Base-by-base conservation (phyloP, 2,113 vertebrate species). In the Lamprotornis superbus region DNA sequence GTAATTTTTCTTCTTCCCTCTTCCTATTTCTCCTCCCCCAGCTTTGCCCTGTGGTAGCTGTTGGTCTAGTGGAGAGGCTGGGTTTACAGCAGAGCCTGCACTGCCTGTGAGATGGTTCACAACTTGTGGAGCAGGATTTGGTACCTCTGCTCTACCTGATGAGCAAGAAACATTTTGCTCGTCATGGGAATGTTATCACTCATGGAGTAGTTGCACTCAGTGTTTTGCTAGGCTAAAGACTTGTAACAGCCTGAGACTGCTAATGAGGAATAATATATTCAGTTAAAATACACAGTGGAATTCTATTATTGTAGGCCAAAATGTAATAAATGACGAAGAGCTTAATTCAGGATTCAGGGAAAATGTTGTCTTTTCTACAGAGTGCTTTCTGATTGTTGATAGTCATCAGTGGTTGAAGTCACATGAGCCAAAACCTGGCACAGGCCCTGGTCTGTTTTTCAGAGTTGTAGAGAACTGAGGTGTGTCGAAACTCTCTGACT, bases 241-340 rank as follows among this genome's bases (percentile, higher is more conserved):
- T 90, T 68, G 44, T n/a, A 89, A 71, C 60, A 78, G 79, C 49
- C 77, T 9, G 44, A 92, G 94, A 74, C 56, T 94, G 64, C 79
- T 92, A 80, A 94, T 90, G 83, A 90, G 83, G 39, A 74, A 44
- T 93, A 78, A 86, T 69, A 50, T 18, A 44, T 94, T 86, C 60
- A 71, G 70, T 73, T 94, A 88, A 94, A 94, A 95, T 77, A 90
- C 68, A 39, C 20, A 31, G 83, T 83, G 73, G 88, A 90, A 78
- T 94, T 92, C 71, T 21, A 10, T 67, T 95, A 60, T 64, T 75
- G 68, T 88, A 88, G 65, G 30, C 79, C 85, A 89, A 81, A 86
- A 60, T 71, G 46, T 82, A 79, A 42, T 87, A 79, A 71, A 50
- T 35, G 20, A 86, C 18, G 2, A 9, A 90, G 76, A 90, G 60